Percentiles rank a stretch among this genome's conserved stretches.
phyloP scores from a whole-genome alignment of 2,113 vertebrate genomes.

The Lepidothrix coronata region DNA sequence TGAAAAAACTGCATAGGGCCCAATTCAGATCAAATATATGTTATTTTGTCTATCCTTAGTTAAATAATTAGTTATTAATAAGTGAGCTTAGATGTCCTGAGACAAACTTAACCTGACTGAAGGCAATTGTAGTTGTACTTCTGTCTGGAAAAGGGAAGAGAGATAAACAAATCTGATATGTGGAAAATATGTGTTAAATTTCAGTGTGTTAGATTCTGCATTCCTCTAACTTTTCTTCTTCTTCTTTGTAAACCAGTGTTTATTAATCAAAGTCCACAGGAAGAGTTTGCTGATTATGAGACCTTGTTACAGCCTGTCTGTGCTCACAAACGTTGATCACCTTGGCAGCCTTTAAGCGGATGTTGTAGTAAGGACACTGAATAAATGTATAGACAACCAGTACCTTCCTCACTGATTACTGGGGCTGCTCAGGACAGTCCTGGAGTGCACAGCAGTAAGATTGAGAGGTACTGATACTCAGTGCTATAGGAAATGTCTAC shows the following conservation, averaged over 20 bases:
- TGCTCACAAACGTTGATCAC: not conserved
- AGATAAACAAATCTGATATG: not conserved
- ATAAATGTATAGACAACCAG: not conserved
- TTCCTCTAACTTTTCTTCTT: not conserved
- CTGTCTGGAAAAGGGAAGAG: not conserved
- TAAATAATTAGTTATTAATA: not conserved
- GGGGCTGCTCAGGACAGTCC: not conserved
- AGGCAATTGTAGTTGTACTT: not conserved
- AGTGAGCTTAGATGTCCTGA: not conserved
- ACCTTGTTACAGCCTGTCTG: not conserved
- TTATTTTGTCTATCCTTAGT: not conserved
- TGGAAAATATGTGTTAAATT: not conserved
- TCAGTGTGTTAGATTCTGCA: not conserved
- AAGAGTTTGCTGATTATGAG: not conserved
- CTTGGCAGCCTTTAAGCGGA: not conserved
- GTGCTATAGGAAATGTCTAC: not conserved
- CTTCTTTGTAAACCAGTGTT: not conserved
- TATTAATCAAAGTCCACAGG: not conserved
- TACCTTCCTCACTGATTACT: not conserved
- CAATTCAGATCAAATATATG: not conserved
- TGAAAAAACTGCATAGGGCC: not conserved
- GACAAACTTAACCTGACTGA: not conserved
- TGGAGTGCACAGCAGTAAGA: not conserved
- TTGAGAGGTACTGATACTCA: not conserved
- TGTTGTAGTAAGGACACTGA: not conserved